Conservation (phyloP, 2,797 vertebrate species). For the Denticeps clupeoides region DNA sequence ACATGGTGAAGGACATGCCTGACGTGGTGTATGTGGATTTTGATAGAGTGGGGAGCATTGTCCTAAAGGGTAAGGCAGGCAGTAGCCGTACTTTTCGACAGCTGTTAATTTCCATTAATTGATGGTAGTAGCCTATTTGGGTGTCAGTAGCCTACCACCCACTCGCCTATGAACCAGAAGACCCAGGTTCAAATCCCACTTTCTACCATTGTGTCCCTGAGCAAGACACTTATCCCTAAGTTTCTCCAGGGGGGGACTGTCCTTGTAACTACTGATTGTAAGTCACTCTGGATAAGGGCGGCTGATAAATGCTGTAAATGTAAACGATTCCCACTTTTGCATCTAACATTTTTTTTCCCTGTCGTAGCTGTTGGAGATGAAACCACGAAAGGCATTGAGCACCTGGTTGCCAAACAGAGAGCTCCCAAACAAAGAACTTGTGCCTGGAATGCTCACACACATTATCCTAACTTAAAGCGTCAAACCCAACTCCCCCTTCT, state of each 20-base stretch:
- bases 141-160: too few relatives aligned
- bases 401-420: conserved; percentile 70
- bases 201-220: too few relatives aligned
- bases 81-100: too few relatives aligned
- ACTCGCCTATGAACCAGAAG: too few relatives aligned
- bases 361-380: conserved; percentile 67
- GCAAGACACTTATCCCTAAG: too few relatives aligned
- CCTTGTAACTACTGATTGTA: too few relatives aligned
- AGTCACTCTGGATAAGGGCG: too few relatives aligned
- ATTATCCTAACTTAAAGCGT: conserved; percentile 15
- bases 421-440: conserved; percentile 20
- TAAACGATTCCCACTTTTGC: background rate
- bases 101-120: too few relatives aligned
- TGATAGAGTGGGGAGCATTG: conserved; percentile 37
- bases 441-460: background rate
- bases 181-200: too few relatives aligned
- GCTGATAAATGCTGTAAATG: too few relatives aligned
- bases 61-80: conserved; percentile 63
- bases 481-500: conserved; percentile 36
- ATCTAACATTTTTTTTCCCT: background rate
- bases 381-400: conserved; percentile 64
- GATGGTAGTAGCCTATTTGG: too few relatives aligned
- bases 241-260: too few relatives aligned
- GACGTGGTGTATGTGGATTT: conserved; percentile 62
- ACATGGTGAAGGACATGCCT: conserved; percentile 74